A percentile compares a stretch with the other conserved stretches of the same genome.
Evolutionary conservation across 1,140 invertebrate genomes (phyloP).

Genomic region (Steinernema khuongi): DNA sequence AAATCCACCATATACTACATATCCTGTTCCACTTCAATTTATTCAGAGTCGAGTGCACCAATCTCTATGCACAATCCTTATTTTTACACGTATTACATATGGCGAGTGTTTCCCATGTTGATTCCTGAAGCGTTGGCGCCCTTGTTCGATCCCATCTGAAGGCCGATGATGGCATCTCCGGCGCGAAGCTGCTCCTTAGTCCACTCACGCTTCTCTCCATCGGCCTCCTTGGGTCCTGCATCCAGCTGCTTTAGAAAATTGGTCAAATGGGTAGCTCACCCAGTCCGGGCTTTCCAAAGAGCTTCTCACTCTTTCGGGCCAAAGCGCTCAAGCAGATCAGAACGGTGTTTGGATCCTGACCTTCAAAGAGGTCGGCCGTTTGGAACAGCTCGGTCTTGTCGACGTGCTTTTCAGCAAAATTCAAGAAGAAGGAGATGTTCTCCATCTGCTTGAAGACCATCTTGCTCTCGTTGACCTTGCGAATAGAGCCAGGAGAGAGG

Average conservation of each 20-base stretch:
- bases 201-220: constrained; percentile 81
- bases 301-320: constrained; percentile 49
- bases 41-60: no score
- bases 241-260: constrained; percentile 60
- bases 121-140: constrained; percentile 68
- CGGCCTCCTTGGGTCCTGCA: constrained; percentile 66
- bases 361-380: constrained; percentile 53
- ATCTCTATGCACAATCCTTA: no score
- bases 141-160: constrained; percentile 86
- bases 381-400: constrained; percentile 53
- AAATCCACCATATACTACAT: no score
- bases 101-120: constrained; percentile 74
- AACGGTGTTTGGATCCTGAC: constrained; percentile 54
- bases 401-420: constrained; percentile 46
- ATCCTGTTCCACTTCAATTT: no score
- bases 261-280: constrained; percentile 60
- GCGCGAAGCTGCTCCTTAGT: constrained; percentile 77
- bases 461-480: constrained; percentile 50
- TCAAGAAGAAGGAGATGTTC: constrained; percentile 52
- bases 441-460: constrained; percentile 57
- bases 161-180: constrained; percentile 76
- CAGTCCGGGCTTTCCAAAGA: constrained; percentile 61
- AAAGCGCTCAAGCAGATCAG: constrained; percentile 47
- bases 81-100: no score
- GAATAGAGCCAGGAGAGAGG: constrained; percentile 42